These are phyloP conservation scores for Alectura lathami DNA, from an alignment of 2,113 vertebrate species.

Conservation along the genomic window DNA sequence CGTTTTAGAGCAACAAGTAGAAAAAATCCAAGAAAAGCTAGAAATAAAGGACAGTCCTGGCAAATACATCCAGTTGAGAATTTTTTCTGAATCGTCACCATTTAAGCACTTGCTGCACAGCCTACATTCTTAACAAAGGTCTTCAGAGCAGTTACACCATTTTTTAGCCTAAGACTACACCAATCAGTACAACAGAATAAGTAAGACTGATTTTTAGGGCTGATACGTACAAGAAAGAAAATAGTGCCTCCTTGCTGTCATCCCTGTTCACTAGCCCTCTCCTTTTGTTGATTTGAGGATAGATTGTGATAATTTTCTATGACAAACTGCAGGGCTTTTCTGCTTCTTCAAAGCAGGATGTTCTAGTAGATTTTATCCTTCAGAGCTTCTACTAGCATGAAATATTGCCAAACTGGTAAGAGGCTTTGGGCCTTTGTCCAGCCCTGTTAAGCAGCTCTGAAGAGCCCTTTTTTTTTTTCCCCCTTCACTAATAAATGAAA, in stretches of 20 bases:
- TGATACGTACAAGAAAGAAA: neutral
- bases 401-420: neutral
- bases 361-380: neutral
- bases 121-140: accelerated
- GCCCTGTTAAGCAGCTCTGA: neutral
- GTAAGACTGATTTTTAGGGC: neutral
- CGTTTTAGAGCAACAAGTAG: neutral
- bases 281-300: neutral
- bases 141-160: neutral
- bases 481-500: neutral
- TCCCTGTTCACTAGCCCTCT: neutral
- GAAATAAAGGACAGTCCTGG: neutral
- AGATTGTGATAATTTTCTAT: neutral
- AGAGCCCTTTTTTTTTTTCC: neutral
- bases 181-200: neutral
- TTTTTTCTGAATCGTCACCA: neutral
- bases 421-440: neutral
- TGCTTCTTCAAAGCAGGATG: neutral
- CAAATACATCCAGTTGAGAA: neutral
- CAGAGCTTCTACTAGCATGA: neutral
- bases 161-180: neutral
- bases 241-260: neutral
- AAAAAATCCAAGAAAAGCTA: neutral
- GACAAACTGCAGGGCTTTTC: neutral
- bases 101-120: neutral